Percentiles rank a stretch among this genome's conserved stretches.
phyloP scores from a whole-genome alignment of 2,797 vertebrate species.

The Xerus rutilus region DNA sequence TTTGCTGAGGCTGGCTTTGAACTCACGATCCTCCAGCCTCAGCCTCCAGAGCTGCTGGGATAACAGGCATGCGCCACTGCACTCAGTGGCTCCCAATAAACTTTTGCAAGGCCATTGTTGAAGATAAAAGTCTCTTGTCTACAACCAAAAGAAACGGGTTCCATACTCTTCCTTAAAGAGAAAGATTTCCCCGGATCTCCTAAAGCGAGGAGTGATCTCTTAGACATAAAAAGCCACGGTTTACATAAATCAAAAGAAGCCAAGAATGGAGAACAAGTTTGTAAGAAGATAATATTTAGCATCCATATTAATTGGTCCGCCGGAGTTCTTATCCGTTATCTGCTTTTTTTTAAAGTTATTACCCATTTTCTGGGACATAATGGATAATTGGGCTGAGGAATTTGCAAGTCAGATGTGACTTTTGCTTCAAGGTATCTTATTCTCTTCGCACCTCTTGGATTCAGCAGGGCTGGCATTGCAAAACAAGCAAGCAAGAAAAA shows the following conservation, averaged over 20 bases:
- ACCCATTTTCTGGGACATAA: conserved; percentile 80
- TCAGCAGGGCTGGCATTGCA: conserved; percentile 60
- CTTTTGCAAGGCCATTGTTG: conserved; percentile 65
- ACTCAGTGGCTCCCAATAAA: background rate
- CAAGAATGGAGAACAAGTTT: conserved; percentile 77
- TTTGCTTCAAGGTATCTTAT: conserved; percentile 85
- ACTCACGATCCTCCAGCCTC: too few species aligned
- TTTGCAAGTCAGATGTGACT: conserved; percentile 88
- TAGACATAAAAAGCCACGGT: conserved; percentile 75
- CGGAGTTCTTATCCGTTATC: conserved; percentile 78
- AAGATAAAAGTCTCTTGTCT: conserved; percentile 72
- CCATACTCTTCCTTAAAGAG: conserved; percentile 60
- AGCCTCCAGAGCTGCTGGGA: too few species aligned
- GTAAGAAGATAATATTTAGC: conserved; percentile 81
- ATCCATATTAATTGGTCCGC: conserved; percentile 81
- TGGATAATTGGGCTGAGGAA: conserved; percentile 82
- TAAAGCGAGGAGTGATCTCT: conserved; percentile 54
- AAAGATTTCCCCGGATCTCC: conserved; percentile 67
- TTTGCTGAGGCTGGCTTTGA: too few species aligned
- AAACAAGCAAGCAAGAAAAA: conserved; percentile 19
- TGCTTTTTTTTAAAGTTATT: conserved; percentile 81
- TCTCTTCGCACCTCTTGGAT: conserved; percentile 77
- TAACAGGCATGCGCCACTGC: too few species aligned
- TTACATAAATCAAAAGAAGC: conserved; percentile 78
- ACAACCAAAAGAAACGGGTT: conserved; percentile 73